Evolutionary conservation across 2,797 vertebrate species (phyloP).

Genomic region (Botia almorhae): DNA sequence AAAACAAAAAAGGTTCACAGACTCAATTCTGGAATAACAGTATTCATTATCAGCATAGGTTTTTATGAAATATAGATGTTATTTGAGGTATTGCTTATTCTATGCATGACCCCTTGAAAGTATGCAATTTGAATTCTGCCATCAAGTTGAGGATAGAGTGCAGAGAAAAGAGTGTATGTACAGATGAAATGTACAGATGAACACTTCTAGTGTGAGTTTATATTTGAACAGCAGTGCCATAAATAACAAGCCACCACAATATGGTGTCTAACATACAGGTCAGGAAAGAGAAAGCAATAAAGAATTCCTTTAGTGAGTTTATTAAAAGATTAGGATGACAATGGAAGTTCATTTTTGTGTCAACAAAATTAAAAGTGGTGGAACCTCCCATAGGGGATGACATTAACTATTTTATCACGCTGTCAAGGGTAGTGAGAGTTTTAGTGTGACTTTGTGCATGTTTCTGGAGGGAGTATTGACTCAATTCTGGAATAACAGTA

Average conservation of each 20-base stretch:
- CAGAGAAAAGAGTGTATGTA: background rate
- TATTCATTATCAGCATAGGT: too few relatives aligned
- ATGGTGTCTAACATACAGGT: conserved; percentile 49
- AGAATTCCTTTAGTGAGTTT: conserved; percentile 71
- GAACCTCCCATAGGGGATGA: conserved; percentile 69
- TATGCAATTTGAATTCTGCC: background rate
- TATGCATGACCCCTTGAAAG: background rate
- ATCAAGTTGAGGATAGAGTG: background rate
- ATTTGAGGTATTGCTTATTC: too few relatives aligned
- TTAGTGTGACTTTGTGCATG: background rate
- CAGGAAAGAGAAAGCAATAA: conserved; percentile 60
- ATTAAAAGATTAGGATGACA: conserved; percentile 59
- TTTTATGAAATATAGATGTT: too few relatives aligned
- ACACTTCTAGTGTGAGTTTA: conserved; percentile 7
- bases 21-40: background rate
- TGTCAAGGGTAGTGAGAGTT: conserved; percentile 65
- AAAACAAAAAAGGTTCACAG: background rate
- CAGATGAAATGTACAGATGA: background rate
- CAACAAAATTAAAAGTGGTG: conserved; percentile 75
- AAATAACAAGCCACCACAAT: conserved; percentile 56
- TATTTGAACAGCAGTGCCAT: conserved; percentile 38
- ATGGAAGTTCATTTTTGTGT: conserved; percentile 64
- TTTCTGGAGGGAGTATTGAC: background rate
- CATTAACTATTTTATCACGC: conserved; percentile 72
- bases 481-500: background rate